Conservation (phyloP, 2,888 invertebrate species). For the Eupithecia centaureata region DNA sequence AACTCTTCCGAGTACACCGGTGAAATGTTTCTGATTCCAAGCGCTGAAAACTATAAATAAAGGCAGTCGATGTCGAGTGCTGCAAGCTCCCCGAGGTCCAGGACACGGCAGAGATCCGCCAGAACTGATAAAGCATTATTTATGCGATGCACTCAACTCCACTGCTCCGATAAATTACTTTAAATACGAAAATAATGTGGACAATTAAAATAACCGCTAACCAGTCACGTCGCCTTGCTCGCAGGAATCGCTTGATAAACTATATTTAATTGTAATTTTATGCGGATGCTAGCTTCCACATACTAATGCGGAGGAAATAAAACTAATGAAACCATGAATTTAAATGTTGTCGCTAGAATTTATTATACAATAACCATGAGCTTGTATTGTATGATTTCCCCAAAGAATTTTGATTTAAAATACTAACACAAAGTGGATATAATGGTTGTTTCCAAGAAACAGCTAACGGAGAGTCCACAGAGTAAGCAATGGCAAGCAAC, state of each 20-base stretch:
- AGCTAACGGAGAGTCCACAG: neutral
- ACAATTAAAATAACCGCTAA: constrained; percentile 5
- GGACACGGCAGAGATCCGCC: neutral
- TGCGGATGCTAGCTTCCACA: constrained; percentile 1
- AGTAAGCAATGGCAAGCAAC: neutral
- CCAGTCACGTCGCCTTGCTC: constrained; percentile 1
- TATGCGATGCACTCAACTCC: constrained; percentile 19
- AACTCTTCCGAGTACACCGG: too few relatives aligned
- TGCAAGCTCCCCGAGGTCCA: constrained; percentile 8
- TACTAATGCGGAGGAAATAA: neutral
- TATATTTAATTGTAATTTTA: constrained; percentile 15
- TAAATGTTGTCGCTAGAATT: neutral
- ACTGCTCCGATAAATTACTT: constrained; percentile 19
- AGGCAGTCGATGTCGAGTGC: neutral
- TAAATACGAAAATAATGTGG: constrained; percentile 9
- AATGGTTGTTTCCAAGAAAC: neutral
- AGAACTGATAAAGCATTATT: constrained; percentile 28
- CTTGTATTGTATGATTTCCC: constrained; percentile 1
- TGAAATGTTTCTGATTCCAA: neutral
- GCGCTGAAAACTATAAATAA: constrained; percentile 6
- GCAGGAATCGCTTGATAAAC: constrained; percentile 16
- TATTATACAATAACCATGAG: neutral
- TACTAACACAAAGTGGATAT: neutral
- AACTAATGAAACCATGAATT: neutral
- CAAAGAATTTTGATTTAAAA: neutral